Evolutionary conservation across 2,888 invertebrate genomes (phyloP).

Genomic region (Euzophera pinguis): DNA sequence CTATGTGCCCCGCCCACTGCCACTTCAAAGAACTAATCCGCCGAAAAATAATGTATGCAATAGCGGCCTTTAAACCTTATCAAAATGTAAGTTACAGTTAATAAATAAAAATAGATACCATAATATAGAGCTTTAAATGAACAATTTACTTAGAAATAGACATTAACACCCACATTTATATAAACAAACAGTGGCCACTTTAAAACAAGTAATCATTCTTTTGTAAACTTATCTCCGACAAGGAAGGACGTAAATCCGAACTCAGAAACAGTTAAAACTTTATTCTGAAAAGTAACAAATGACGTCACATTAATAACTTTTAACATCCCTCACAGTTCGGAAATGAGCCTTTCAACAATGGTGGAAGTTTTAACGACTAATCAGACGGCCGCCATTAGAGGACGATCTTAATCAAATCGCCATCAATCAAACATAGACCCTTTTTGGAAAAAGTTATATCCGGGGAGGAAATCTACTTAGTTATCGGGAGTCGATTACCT

Average conservation of each 20-base stretch:
- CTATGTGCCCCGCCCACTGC: too few species aligned
- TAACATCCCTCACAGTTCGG: conserved; percentile 11
- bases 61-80: too few species aligned
- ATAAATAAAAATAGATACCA: too few species aligned
- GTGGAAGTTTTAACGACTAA: conserved; percentile 26
- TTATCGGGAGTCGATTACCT: conserved; percentile 35
- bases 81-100: too few species aligned
- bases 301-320: conserved; percentile 11
- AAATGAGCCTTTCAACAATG: conserved; percentile 21
- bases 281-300: conserved; percentile 2
- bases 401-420: conserved; percentile 39
- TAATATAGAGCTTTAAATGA: too few species aligned
- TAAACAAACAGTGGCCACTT: not conserved
- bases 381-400: conserved; percentile 25
- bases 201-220: not conserved
- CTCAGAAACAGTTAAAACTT: not conserved
- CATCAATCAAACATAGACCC: conserved; percentile 49
- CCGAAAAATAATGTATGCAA: too few species aligned
- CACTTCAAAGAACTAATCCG: too few species aligned
- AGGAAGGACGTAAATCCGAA: not conserved
- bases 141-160: too few species aligned
- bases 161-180: too few species aligned
- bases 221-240: not conserved
- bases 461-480: conserved; percentile 48
- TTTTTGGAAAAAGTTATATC: conserved; percentile 45